These are phyloP conservation scores for Austrolebias charrua DNA, from an alignment of 2,797 vertebrate genomes.

Conservation along the genomic window DNA sequence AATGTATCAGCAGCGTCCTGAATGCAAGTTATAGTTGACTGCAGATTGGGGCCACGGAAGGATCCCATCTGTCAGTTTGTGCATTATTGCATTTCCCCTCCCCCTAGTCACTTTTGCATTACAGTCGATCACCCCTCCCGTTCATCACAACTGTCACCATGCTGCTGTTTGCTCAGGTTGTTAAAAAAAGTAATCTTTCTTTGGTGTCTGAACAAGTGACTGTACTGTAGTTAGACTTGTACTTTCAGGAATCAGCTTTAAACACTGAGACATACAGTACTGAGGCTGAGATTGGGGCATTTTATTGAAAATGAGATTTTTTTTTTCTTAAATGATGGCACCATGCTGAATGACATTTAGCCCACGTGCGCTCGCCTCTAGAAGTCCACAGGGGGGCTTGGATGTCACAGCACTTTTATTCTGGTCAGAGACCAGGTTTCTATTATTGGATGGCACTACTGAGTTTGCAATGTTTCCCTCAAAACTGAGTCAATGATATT, in stretches of 20 bases:
- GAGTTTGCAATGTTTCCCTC: constrained; percentile 34
- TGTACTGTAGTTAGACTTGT: constrained; percentile 26
- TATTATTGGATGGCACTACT: constrained; percentile 58
- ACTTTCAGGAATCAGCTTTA: constrained; percentile 14
- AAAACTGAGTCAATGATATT: constrained; percentile 24
- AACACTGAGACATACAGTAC: constrained; percentile 13
- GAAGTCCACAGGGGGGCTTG: constrained; percentile 29
- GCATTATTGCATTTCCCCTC: constrained; percentile 56
- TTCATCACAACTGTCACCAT: constrained; percentile 53
- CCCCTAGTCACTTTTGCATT: constrained; percentile 23
- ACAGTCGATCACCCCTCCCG: constrained; percentile 29
- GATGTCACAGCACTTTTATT: constrained; percentile 55
- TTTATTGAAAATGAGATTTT: constrained; percentile 43
- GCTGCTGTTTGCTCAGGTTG: constrained; percentile 26
- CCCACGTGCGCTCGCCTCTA: constrained; percentile 30
- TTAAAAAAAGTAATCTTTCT: constrained; percentile 54
- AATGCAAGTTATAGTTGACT: constrained; percentile 24
- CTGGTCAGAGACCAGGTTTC: constrained; percentile 53
- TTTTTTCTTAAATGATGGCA: constrained; percentile 49
- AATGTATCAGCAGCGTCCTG: constrained; percentile 31
- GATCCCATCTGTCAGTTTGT: constrained; percentile 69
- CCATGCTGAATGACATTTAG: constrained; percentile 71
- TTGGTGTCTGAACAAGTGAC: constrained; percentile 41
- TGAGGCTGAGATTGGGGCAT: constrained; percentile 15
- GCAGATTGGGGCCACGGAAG: constrained; percentile 45